Base-by-base conservation (phyloP, 2,113 vertebrate genomes). In the Chrysemys picta region DNA sequence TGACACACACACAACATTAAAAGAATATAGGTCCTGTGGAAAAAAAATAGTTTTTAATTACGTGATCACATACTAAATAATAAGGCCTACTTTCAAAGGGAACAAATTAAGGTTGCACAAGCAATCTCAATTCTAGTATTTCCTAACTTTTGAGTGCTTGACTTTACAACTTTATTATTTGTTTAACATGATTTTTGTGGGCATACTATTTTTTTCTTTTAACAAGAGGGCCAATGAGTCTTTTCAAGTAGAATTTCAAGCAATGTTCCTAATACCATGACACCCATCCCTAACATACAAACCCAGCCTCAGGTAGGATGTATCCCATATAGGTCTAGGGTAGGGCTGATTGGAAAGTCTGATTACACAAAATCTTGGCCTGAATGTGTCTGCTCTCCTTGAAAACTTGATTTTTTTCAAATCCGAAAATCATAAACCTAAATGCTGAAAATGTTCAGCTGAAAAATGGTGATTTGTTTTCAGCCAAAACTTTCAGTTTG, bases 171-270 rank as follows among this genome's bases (percentile, higher is more conserved):
- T 16, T 65, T 65, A 65, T 17, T 65, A 31, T 65, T 65, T 35
- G 62, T 65, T 65, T 65, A 65, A 65, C 62, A 35, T 65, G 35
- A 8, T 35, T 35, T 35, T 65, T 35, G 62, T 65, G 29, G 62
- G 29, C 19, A 65, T 62, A 31, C 62, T 31, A 16, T 13, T 31
- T 62, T 62, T 62, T 29, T 29, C 14, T 65, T 31, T 65, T 75
- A 38, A 75, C 22, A 3, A 93, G 94, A 92, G 89, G 82, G 95
- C 95, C 62, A 94, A 80, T 93, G 24, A 22, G 91, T 94, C 95
- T 89, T 42, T 0, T 21, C 89, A 84, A 81, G 96, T 96, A 91
- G 96, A 93, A 96, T 96, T 97, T 97, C 85, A 93, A 93, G 93
- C 87, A 91, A 91, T 65, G 31, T 65, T 65, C 31, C 62, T 65